These are phyloP conservation scores for Procambarus clarkii DNA, from an alignment of 1,140 invertebrate genomes.

Conservation along the genomic window DNA sequence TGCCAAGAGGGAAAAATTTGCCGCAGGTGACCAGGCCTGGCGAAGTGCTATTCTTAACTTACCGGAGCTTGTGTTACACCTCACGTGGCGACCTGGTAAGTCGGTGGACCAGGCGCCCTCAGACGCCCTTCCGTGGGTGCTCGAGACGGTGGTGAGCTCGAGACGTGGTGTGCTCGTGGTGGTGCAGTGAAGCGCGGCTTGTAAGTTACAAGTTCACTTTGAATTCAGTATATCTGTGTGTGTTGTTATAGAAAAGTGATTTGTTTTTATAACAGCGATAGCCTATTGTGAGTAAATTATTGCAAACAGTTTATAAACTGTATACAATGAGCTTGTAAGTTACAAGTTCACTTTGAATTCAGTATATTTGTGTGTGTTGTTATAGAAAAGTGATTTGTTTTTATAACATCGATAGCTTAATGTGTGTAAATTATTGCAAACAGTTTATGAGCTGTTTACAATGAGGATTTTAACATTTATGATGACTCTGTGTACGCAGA, in stretches of 20 bases:
- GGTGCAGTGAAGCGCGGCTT: constrained; percentile 36
- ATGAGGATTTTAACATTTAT: no score
- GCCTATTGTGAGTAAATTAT: no score
- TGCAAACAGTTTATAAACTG: no score
- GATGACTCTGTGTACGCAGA: no score
- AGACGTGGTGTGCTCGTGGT: constrained; percentile 10
- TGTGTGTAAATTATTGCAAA: no score
- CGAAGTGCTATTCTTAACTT: not conserved
- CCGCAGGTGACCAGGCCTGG: not conserved
- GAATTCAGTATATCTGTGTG: not conserved
- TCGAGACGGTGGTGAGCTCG: constrained; percentile 37
- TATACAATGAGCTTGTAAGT: not conserved
- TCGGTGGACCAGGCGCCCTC: not conserved
- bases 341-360: not conserved
- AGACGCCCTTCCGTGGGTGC: constrained; percentile 48
- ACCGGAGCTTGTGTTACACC: not conserved
- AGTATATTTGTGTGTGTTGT: not conserved
- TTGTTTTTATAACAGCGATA: no score
- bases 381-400: no score
- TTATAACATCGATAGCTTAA: no score
- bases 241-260: not conserved
- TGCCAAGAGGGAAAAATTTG: not conserved
- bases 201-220: not conserved
- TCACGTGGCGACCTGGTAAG: not conserved
- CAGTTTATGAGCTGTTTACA: no score